phyloP scores from a whole-genome alignment of 2,797 vertebrate genomes.

The Schizopygopsis malacanthus region DNA sequence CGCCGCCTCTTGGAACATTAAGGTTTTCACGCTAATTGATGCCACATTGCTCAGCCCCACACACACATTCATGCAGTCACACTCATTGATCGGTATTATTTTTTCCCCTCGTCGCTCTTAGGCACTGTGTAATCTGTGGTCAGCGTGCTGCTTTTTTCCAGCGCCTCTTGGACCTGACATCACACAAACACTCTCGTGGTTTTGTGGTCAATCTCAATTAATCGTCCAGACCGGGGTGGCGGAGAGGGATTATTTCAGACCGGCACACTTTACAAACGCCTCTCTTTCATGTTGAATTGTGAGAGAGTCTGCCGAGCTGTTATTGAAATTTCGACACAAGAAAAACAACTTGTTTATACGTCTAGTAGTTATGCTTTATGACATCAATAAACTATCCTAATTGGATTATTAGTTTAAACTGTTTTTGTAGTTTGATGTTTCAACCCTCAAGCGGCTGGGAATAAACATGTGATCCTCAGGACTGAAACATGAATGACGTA shows the following conservation, averaged over 20 bases:
- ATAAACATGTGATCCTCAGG: conserved; percentile 40
- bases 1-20: conserved; percentile 56
- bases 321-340: conserved; percentile 61
- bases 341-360: conserved; percentile 67
- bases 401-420: conserved; percentile 67
- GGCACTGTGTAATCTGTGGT: conserved; percentile 82
- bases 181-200: conserved; percentile 79
- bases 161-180: conserved; percentile 82
- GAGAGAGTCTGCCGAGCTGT: conserved; percentile 64
- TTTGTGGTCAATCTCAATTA: conserved; percentile 80
- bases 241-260: conserved; percentile 79
- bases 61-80: conserved; percentile 54
- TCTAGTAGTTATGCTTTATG: conserved; percentile 64
- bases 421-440: conserved; percentile 62
- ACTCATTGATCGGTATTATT: conserved; percentile 63
- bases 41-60: conserved; percentile 59
- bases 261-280: conserved; percentile 80
- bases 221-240: conserved; percentile 78
- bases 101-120: conserved; percentile 70
- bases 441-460: conserved; percentile 55
- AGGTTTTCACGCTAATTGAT: conserved; percentile 59
- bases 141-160: conserved; percentile 81
- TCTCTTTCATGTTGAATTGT: conserved; percentile 70
- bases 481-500: conserved; percentile 37
- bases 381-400: conserved; percentile 68